Evolutionary conservation across 2,888 invertebrate species (phyloP), one percentile per base, ranked within the genome.

Genomic region (Drosophila helvetica): DNA sequence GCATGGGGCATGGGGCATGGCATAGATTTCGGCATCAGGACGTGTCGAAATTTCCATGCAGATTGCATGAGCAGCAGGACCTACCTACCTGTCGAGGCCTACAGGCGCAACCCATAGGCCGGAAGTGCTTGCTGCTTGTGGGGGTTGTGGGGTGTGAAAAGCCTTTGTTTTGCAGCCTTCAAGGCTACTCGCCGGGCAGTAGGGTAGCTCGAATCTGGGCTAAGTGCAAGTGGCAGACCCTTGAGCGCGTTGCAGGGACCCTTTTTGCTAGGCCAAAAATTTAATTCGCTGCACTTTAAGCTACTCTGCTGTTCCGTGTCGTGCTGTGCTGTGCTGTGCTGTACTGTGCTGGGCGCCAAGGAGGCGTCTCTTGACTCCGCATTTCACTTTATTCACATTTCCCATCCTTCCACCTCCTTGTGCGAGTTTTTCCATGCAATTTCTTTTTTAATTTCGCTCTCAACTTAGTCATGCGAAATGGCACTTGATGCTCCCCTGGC

Each of bases 381-480:
- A 69, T 73, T 73, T 79, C 58, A 57, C 72, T 74, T 85, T 67
- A 67, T 71, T 53, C 47, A 60, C 47, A 60, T 33, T 27, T 47
- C 59, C 47, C 15, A 7, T 7, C 2, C 38, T 58, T 1, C 27
- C 27, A 8, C 65, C 70, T 59, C 55, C 56, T 56, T 10, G 19
- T 18, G 60, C 25, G 57, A 45, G 58, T 53, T 57, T 61, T 76
- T 58, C 52, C 73, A 59, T 80, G 73, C 76, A 81, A 68, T 77
- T 79, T 63, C 63, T 66, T 75, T 83, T 80, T 88, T 88, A 83
- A 89, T 89, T 89, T 88, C 63, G 67, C 68, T 56, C n/a, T n/a
- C 71, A 74, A 88, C 70, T 86, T 80, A 83, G 74, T 78, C 84
- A 88, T 78, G 78, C 85, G 79, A 77, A 88, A 84, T 88, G 79